Percentiles rank a stretch among this genome's conserved stretches.
Evolutionary conservation across 1,140 invertebrate species (phyloP).

Genomic region (Melitaea cinxia): DNA sequence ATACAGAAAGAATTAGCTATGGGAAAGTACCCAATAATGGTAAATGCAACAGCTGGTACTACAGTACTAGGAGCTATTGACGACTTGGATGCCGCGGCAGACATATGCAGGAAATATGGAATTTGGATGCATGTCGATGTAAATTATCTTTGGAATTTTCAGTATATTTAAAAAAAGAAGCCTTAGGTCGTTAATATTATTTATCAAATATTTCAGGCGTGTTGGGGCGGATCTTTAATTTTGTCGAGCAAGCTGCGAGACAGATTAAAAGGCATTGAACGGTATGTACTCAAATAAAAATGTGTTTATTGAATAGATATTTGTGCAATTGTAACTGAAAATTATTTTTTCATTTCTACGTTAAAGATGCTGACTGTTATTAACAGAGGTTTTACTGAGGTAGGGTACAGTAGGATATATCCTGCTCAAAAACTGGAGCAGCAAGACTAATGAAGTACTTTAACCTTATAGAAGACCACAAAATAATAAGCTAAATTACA

Average conservation of each 20-base stretch:
- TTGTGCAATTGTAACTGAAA: too few species aligned
- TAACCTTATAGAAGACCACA: too few species aligned
- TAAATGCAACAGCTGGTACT: slow-evolving; percentile 89
- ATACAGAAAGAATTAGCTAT: slow-evolving; percentile 76
- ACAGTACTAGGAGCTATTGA: slow-evolving; percentile 93
- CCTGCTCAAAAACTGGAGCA: too few species aligned
- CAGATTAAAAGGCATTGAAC: slow-evolving; percentile 86
- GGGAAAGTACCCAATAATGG: slow-evolving; percentile 84
- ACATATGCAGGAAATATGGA: slow-evolving; percentile 83
- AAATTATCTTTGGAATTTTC: slow-evolving; percentile 55
- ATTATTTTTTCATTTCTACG: too few species aligned
- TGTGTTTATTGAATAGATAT: too few species aligned
- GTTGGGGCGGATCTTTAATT: slow-evolving; percentile 91
- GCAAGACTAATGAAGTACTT: too few species aligned
- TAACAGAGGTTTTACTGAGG: too few species aligned
- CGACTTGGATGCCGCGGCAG: slow-evolving; percentile 87
- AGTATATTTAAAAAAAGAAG: background rate
- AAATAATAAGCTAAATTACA: too few species aligned
- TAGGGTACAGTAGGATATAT: too few species aligned
- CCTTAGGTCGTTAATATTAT: background rate
- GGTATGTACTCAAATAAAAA: slow-evolving; percentile 80
- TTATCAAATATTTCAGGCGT: slow-evolving; percentile 83
- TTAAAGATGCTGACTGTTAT: too few species aligned
- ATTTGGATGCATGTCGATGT: slow-evolving; percentile 95
- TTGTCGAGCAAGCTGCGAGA: slow-evolving; percentile 86